phyloP scores from a whole-genome alignment of 2,797 vertebrate genomes.

The Melanogrammus aeglefinus region DNA sequence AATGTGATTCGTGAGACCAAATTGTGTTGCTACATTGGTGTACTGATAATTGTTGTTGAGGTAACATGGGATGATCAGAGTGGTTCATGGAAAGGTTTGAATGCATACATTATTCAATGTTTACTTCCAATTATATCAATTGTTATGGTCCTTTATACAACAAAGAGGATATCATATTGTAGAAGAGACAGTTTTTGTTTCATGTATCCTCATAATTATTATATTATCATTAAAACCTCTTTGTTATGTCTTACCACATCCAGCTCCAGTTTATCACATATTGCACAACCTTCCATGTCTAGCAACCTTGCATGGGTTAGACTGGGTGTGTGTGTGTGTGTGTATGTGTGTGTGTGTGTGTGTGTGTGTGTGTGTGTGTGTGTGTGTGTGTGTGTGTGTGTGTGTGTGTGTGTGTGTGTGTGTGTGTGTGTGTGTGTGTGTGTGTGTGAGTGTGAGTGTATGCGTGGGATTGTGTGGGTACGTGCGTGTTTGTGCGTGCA shows the following conservation, averaged over 20 bases:
- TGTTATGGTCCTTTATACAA: not conserved
- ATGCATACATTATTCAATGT: not conserved
- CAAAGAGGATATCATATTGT: not conserved
- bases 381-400: too few species aligned
- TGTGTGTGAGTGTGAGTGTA: not conserved
- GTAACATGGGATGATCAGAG: not conserved
- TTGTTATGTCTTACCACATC: not conserved
- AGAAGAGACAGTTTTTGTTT: not conserved
- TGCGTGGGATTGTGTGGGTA: not conserved
- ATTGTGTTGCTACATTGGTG: too few species aligned
- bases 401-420: not conserved
- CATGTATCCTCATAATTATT: too few species aligned
- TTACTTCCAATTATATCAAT: too few species aligned
- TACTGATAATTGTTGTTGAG: too few species aligned
- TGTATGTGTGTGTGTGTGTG: not conserved
- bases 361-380: slow-evolving; percentile 10
- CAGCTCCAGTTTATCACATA: not conserved
- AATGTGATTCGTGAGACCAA: too few species aligned
- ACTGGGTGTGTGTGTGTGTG: not conserved
- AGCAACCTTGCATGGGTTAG: too few species aligned
- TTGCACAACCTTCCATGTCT: not conserved
- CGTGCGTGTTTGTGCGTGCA: too few species aligned
- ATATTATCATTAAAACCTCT: not conserved
- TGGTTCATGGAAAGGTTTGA: not conserved
- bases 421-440: not conserved